These are phyloP conservation scores for Pseudorhiza aurosa DNA, from an alignment of 30 jellyfish, hydroid and myxozoan species.

Conservation along the genomic window DNA sequence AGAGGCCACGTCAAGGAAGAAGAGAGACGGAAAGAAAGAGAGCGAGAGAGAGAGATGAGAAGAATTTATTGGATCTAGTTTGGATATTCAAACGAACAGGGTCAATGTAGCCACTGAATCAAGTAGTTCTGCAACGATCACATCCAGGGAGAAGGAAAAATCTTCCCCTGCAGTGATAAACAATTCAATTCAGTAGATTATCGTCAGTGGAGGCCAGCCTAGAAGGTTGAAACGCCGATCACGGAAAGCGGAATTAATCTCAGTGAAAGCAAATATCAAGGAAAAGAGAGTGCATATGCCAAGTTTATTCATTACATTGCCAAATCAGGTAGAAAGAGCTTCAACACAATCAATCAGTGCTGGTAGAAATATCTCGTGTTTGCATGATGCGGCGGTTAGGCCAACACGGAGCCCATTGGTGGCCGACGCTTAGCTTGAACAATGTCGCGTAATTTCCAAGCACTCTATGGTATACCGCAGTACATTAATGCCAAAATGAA, in stretches of 20 bases:
- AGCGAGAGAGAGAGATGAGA: too few species aligned
- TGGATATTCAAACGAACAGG: too few species aligned
- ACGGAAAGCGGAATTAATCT: not conserved
- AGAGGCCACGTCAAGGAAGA: too few species aligned
- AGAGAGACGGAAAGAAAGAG: too few species aligned
- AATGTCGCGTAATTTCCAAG: slow-evolving; percentile 13
- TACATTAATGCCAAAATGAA: too few species aligned
- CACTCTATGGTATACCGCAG: too few species aligned
- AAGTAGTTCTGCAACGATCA: too few species aligned
- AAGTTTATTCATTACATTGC: not conserved
- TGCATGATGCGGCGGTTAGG: slow-evolving; percentile 36
- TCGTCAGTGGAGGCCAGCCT: not conserved
- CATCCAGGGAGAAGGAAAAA: too few species aligned
- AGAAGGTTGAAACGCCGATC: slow-evolving; percentile 3
- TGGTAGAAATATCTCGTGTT: slow-evolving; percentile 6
- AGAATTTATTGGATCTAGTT: too few species aligned
- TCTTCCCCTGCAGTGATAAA: too few species aligned
- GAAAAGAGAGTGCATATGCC: not conserved
- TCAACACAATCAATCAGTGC: not conserved
- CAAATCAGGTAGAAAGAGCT: not conserved
- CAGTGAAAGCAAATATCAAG: not conserved
- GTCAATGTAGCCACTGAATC: too few species aligned
- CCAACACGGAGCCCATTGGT: slow-evolving; percentile 1
- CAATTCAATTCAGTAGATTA: not conserved
- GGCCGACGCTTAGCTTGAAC: not conserved